Percentiles rank a stretch among this genome's conserved stretches.
Conservation (phyloP, 2,888 invertebrate species). For the Pandemis corylana region DNA sequence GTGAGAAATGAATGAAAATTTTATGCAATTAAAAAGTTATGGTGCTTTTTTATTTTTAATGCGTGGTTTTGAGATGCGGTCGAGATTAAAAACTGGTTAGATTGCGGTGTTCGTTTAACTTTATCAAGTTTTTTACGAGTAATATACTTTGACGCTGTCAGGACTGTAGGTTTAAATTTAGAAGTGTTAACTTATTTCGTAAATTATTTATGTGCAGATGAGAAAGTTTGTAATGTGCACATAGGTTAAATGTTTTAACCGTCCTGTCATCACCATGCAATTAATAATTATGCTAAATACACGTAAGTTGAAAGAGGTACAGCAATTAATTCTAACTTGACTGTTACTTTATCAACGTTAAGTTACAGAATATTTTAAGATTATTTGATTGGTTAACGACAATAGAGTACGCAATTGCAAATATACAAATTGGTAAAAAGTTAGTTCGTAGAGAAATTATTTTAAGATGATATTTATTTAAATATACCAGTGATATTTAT, state of each 20-base stretch:
- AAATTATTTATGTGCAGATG: not conserved
- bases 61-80: not conserved
- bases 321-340: not conserved
- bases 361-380: not conserved
- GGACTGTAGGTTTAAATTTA: not conserved
- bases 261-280: not conserved
- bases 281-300: not conserved
- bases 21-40: not conserved
- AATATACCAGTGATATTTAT: too few relatives aligned
- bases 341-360: not conserved
- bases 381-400: not conserved
- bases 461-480: too few relatives aligned
- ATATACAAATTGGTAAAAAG: too few relatives aligned
- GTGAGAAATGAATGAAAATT: constrained; percentile 16
- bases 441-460: too few relatives aligned
- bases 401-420: too few relatives aligned
- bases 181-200: not conserved
- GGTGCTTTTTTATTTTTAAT: not conserved
- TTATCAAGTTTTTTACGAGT: constrained; percentile 1
- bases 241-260: not conserved
- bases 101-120: not conserved
- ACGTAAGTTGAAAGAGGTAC: not conserved
- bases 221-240: not conserved
- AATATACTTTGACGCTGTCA: not conserved
- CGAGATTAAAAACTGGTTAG: not conserved